Base-by-base conservation (phyloP, 2,113 vertebrate genomes). In the Pontoporia blainvillei region DNA sequence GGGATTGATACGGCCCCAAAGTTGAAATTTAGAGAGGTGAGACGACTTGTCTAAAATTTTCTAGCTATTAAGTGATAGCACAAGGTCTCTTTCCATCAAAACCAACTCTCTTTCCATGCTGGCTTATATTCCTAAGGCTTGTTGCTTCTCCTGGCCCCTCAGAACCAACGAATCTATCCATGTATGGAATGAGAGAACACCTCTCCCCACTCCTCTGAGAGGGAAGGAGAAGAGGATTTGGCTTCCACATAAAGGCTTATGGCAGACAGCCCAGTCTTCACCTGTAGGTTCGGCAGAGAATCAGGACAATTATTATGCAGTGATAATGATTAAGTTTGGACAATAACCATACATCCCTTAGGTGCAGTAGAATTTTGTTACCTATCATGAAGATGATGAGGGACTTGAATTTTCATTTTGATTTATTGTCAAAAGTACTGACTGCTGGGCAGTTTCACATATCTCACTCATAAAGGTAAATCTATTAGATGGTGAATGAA, bases 381-480 rank as follows among this genome's bases (percentile, higher is more conserved):
- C 62, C 67, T 75, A 41, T 23, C 21, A 20, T 71, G 67, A 69
- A 72, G 41, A 71, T 36, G 75, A 52, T 23, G 66, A 87, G 36
- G 23, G 31, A 54, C 71, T 85, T 66, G 39, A 78, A 83, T 81
- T 69, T 87, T 83, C 75, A 64, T 75, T 96, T 71, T 75, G 66
- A 90, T 83, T 94, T 87, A 89, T 93, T 78, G 78, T 67, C 54
- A 34, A 82, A 86, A 61, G 23, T 61, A 71, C 57, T 9, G 17
- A 69, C 76, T 46, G 9, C 64, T 61, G 12, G 36, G 17, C 44
- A 88, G 11, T 67, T 84, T 92, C 59, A 76, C 75, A 36, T 41
- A 87, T 73, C 86, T 96, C 39, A 90, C 69, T 49, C 75, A 85
- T 93, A 61, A 81, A 93, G 59, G 34, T 83, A 96, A 81, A 71